Base-by-base conservation (phyloP, 1,140 invertebrate genomes). In the Diachasmimorpha longicaudata region DNA sequence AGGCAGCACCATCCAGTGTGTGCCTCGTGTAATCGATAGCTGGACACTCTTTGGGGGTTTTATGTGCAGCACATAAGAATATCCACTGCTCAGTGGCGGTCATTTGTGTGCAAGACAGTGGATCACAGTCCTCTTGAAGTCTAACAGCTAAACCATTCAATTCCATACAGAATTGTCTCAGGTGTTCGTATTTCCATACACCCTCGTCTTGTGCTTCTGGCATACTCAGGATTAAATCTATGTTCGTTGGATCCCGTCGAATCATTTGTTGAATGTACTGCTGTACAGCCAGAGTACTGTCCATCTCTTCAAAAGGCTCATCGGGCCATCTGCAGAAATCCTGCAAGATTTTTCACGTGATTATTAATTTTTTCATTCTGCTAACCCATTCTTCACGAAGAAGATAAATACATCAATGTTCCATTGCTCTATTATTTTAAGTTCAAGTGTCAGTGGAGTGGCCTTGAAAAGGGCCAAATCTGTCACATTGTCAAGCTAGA, bases 11-110 rank as follows among this genome's bases (percentile, higher is more conserved):
- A 90, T 99, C 99, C 70, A 99, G 90, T n/a, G 99, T 99, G 86
- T 99, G 99, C 81, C 98, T 91, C 0, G 98, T 99, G 84, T 99
- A 99, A 89, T 99, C 98, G 86, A 99, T 99, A 19, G 99, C 99
- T 72, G 98, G 97, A 90, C 99, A 99, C 93, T 99, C 98, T 90
- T 99, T 99, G 23, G 99, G 99, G 77, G 98, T 99, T 92, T 99
- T 99, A 87, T 99, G 99, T 66, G 98, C 98, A 75, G 99, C 99
- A 92, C 99, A 99, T 42, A 99, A 90, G 89, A 99, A 99, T 86
- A 99, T 99, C 98, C 98, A 99, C 85, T 99, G 98, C 90, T 99
- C 98, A 16, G 98, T 99, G 4, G 99, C 99, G 55, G 98, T 99
- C 99, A 99, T 99, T 90, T 99, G 98, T 55, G 95, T 97, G 87